These are phyloP conservation scores for Atta colombica DNA, from an alignment of 1,140 invertebrate genomes.

Conservation along the genomic window DNA sequence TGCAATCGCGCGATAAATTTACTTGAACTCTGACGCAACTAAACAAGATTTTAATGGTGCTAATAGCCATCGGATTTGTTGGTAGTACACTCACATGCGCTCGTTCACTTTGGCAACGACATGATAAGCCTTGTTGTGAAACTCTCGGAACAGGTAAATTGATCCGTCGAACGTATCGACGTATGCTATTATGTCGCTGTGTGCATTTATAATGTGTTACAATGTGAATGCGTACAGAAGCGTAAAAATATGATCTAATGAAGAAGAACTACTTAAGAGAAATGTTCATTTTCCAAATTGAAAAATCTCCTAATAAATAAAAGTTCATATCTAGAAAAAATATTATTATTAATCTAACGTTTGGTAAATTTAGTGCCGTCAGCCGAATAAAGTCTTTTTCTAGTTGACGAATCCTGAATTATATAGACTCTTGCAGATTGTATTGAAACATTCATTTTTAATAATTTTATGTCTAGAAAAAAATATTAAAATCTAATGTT, in stretches of 20 bases:
- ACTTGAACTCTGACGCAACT: slow-evolving; percentile 53
- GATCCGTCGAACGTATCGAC: slow-evolving; percentile 55
- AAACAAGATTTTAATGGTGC: slow-evolving; percentile 62
- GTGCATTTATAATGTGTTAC: slow-evolving; percentile 3
- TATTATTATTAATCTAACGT: not conserved
- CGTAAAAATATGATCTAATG: not conserved
- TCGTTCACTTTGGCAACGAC: slow-evolving; percentile 39
- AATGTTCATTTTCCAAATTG: no score
- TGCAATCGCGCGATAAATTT: slow-evolving; percentile 44
- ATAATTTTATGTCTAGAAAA: not conserved
- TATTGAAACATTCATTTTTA: not conserved
- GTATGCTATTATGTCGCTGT: slow-evolving; percentile 5
- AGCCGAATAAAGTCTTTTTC: not conserved
- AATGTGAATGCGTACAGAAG: not conserved
- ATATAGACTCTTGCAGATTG: not conserved
- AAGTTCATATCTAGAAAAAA: not conserved
- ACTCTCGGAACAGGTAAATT: slow-evolving; percentile 55
- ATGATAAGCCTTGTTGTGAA: slow-evolving; percentile 60
- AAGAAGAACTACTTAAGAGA: not conserved
- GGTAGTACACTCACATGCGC: slow-evolving; percentile 13
- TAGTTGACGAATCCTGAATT: not conserved
- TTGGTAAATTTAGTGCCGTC: not conserved
- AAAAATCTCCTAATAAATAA: no score
- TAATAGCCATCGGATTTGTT: slow-evolving; percentile 55
- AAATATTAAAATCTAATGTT: not conserved